A percentile compares a stretch with the other conserved stretches of the same genome.
phyloP scores from a whole-genome alignment of 2,888 invertebrate species.

The Chorisops tibialis region DNA sequence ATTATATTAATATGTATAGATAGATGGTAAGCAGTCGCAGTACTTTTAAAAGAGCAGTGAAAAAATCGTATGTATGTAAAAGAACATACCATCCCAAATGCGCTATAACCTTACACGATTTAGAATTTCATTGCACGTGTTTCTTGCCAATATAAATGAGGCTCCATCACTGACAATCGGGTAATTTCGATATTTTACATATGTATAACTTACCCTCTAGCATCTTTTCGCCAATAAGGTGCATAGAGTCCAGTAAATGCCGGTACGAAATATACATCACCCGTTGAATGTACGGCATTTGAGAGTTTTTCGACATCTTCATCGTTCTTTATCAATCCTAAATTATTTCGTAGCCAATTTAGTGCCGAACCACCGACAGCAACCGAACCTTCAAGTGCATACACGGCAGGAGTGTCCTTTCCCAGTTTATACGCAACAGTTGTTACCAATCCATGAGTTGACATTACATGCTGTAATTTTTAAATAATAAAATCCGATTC shows the following conservation, averaged over 20 bases:
- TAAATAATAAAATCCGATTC: background rate
- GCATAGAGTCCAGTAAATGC: conserved; percentile 96
- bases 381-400: conserved; percentile 96
- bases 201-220: conserved; percentile 67
- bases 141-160: no score
- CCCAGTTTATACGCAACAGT: conserved; percentile 92
- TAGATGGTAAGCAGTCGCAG: no score
- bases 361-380: conserved; percentile 90
- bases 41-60: no score
- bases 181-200: no score
- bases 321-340: conserved; percentile 77
- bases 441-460: conserved; percentile 82
- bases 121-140: no score
- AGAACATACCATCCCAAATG: no score
- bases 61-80: no score
- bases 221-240: conserved; percentile 97
- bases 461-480: conserved; percentile 65
- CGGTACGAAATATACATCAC: conserved; percentile 97
- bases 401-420: conserved; percentile 71
- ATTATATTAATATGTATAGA: no score
- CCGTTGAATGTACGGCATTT: conserved; percentile 77
- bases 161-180: no score
- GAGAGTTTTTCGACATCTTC: conserved; percentile 71
- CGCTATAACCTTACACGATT: no score
- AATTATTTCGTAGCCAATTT: conserved; percentile 89